Evolutionary conservation across 2,888 invertebrate species (phyloP).

Genomic region (Macropis europaea): DNA sequence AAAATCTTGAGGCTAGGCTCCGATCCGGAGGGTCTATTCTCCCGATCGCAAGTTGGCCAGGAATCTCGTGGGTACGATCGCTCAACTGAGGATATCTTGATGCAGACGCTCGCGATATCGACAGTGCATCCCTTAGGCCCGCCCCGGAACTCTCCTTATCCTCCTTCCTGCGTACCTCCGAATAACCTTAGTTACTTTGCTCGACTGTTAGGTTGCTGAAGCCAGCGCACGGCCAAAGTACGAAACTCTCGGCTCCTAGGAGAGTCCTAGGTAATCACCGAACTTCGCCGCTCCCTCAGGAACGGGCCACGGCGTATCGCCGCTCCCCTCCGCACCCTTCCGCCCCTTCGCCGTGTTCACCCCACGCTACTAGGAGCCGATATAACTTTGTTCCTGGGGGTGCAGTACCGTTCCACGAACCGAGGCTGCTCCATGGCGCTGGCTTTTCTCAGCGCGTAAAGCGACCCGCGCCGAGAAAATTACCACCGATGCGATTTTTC

Average conservation of each 20-base stretch:
- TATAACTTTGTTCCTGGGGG: constrained; percentile 79
- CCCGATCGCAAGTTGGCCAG: constrained; percentile 69
- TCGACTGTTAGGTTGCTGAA: constrained; percentile 76
- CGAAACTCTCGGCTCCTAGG: constrained; percentile 78
- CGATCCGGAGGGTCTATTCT: background rate
- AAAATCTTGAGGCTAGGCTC: constrained; percentile 26
- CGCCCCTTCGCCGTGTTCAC: constrained; percentile 37
- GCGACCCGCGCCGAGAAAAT: constrained; percentile 22
- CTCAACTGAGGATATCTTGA: constrained; percentile 64
- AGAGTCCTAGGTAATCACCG: constrained; percentile 80
- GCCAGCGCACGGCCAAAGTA: constrained; percentile 76
- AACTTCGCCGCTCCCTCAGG: constrained; percentile 79
- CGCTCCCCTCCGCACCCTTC: constrained; percentile 37
- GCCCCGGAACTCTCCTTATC: constrained; percentile 48
- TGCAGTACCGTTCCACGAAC: constrained; percentile 72
- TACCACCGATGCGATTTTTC: constrained; percentile 6
- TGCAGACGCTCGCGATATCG: constrained; percentile 60
- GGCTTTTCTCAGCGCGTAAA: constrained; percentile 35
- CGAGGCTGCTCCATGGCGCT: constrained; percentile 52
- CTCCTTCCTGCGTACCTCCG: constrained; percentile 63
- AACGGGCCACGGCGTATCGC: constrained; percentile 67
- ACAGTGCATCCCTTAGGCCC: constrained; percentile 61
- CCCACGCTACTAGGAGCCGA: constrained; percentile 69
- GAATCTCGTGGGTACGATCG: constrained; percentile 73
- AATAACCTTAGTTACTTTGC: constrained; percentile 79